Conservation (phyloP, 2,113 vertebrate species). For the Ploceus nigricollis region DNA sequence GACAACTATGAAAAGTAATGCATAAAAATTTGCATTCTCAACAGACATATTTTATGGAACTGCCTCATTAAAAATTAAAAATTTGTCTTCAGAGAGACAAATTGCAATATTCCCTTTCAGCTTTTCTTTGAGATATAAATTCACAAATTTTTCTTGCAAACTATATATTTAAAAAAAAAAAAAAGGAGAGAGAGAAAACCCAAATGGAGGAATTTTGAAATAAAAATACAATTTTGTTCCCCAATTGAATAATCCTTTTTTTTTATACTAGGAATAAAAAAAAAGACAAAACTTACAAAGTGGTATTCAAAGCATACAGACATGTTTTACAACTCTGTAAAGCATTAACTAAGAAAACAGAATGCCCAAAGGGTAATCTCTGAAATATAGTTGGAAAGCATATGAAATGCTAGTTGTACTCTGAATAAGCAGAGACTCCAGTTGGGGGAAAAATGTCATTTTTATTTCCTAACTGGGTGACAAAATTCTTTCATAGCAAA, state of each 20-base stretch:
- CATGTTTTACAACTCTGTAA: slow-evolving; percentile 6
- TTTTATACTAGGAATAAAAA: not conserved
- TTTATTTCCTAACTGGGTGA: not conserved
- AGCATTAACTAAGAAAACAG: not conserved
- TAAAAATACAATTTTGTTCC: not conserved
- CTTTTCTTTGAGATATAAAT: not conserved
- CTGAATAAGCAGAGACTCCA: not conserved
- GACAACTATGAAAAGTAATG: slow-evolving; percentile 16
- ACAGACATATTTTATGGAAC: slow-evolving; percentile 46
- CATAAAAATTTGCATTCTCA: slow-evolving; percentile 34
- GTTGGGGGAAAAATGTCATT: not conserved
- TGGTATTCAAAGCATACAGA: not conserved
- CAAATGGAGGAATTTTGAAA: not conserved
- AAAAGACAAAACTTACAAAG: not conserved
- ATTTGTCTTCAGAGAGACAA: slow-evolving; percentile 26
- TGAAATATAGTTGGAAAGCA: not conserved
- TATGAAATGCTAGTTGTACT: not conserved
- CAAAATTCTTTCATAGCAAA: not conserved
- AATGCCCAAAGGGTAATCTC: not conserved
- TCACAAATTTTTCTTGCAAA: not conserved
- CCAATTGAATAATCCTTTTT: not conserved
- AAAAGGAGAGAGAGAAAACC: not conserved
- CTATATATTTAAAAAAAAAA: not conserved
- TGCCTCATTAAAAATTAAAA: slow-evolving; percentile 61
- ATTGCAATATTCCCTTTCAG: not conserved